Base-by-base conservation (phyloP, 2,113 vertebrate species). In the Melanocharis versteri region DNA sequence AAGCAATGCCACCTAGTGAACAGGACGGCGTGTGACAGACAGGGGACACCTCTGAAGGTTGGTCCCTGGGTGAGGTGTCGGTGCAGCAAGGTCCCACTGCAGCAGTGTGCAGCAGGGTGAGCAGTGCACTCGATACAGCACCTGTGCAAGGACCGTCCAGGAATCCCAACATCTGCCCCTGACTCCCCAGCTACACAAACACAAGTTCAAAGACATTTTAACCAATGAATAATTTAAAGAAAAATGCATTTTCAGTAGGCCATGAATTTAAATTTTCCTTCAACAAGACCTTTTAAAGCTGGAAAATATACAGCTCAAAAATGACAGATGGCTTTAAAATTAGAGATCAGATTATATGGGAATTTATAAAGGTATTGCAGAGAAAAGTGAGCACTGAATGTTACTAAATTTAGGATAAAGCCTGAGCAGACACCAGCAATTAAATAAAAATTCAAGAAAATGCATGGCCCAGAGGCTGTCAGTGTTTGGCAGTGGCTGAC, bases 1-100 rank as follows among this genome's bases (percentile, higher is more conserved):
- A 92, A 95, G 96, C 90, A 87, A 95, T 96, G 90, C 96, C 97
- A 96, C 79, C 97, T 89, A 94, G 96, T 92, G 97, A 90, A 91
- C 50, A 71, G 78, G 70, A 82, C 0, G 9, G 71, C 65, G 24
- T 50, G 78, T 65, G 65, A 70, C 76, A 78, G 45, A 92, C 37
- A 26, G 51, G 45, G 70, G 89, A 90, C 83, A 57, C 60, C 70
- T 31, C 76, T 21, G 20, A 37, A 75, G 80, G 60, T 0, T 42
- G 78, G 44, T 61, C 39, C 35, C 10, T 2, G 37, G 42, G 14
- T 16, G 50, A 27, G 30, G 28, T 40, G 57, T 24, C 0, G 6
- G 18, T 57, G 65, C 72, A 73, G 45, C 6, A 27, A 47, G 30
- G 21, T 68, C 66, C 71, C 57, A 53, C 37, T 37, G 79, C 17